Evolutionary conservation across 2,888 invertebrate species (phyloP).

Genomic region (Rhingia rostrata): DNA sequence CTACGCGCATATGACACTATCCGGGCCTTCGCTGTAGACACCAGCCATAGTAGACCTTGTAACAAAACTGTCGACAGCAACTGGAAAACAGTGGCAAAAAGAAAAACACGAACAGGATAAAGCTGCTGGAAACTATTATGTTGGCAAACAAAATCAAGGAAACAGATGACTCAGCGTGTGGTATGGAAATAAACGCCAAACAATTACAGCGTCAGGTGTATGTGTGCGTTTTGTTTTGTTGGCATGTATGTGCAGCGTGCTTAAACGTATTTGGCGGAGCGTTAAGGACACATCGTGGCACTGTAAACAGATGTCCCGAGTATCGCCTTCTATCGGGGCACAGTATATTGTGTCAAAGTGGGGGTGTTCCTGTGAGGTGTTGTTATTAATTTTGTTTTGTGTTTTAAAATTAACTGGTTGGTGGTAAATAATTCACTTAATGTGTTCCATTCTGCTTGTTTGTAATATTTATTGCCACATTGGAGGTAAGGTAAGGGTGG

Average conservation of each 20-base stretch:
- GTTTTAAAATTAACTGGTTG: no score
- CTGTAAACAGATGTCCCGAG: conserved; percentile 22
- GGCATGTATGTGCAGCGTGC: conserved; percentile 15
- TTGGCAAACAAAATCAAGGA: conserved; percentile 74
- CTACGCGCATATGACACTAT: conserved; percentile 31
- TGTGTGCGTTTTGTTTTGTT: not conserved
- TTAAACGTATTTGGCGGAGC: not conserved
- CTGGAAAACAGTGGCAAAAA: conserved; percentile 39
- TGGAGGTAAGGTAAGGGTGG: no score
- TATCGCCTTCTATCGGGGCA: conserved; percentile 38
- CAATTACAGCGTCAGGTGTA: conserved; percentile 44
- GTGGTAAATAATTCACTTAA: no score
- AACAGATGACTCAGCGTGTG: conserved; percentile 69
- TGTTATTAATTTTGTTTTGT: no score
- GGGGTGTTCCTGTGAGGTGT: not conserved
- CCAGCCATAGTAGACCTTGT: conserved; percentile 46
- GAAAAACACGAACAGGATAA: conserved; percentile 71
- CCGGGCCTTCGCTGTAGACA: conserved; percentile 49
- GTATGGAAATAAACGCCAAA: conserved; percentile 64
- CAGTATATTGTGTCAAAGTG: conserved; percentile 53
- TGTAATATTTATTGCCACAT: no score
- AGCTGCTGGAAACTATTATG: conserved; percentile 73
- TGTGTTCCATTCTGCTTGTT: no score
- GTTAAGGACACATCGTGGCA: conserved; percentile 31
- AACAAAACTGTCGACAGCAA: conserved; percentile 39